Percentiles rank a stretch among this genome's conserved stretches.
Conservation (phyloP, 2,888 invertebrate species). For the Lasioglossum vierecki region DNA sequence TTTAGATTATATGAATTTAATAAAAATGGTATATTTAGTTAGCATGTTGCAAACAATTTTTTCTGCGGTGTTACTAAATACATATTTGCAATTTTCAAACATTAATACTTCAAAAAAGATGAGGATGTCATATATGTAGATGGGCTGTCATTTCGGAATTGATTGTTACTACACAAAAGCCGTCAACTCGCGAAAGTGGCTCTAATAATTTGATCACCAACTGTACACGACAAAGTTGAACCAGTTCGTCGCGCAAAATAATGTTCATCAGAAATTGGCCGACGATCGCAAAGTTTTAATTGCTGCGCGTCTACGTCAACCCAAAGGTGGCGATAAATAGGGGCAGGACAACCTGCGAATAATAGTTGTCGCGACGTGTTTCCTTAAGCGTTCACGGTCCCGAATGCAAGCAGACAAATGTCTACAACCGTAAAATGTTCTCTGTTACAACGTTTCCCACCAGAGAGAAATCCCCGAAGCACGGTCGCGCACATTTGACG, state of each 20-base stretch:
- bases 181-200: neutral
- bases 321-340: conserved; percentile 2
- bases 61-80: neutral
- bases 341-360: neutral
- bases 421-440: conserved; percentile 10
- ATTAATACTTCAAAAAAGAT: neutral
- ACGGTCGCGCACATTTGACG: neutral
- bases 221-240: neutral
- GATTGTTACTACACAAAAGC: neutral
- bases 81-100: neutral
- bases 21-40: too few relatives aligned
- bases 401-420: conserved; percentile 16
- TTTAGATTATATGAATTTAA: too few relatives aligned
- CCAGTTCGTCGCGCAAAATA: neutral
- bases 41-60: too few relatives aligned
- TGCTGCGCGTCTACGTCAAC: neutral
- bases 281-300: neutral
- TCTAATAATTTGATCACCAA: neutral
- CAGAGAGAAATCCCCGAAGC: conserved; percentile 4
- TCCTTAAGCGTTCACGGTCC: conserved; percentile 13
- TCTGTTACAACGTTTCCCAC: conserved; percentile 13
- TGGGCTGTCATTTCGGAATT: neutral
- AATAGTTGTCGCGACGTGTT: neutral
- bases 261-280: neutral
- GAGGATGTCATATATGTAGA: neutral